Percentiles rank a stretch among this genome's conserved stretches.
Evolutionary conservation across 2,888 invertebrate genomes (phyloP).

Genomic region (Callyntrura sp.): DNA sequence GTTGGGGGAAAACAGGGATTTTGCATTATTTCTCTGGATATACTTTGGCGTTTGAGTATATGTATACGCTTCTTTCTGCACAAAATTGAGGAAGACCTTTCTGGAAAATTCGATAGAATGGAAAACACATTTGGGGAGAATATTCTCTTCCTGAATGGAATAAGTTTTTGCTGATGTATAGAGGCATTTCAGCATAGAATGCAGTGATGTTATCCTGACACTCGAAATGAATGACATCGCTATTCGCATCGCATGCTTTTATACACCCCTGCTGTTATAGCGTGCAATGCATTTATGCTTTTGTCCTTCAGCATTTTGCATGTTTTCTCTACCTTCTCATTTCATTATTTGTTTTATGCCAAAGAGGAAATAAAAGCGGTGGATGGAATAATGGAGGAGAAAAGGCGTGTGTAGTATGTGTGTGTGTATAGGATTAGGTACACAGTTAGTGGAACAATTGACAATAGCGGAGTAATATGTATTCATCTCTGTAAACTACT

Average conservation of each 20-base stretch:
- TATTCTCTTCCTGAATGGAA: slow-evolving; percentile 1
- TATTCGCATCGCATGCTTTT: slow-evolving; percentile 12
- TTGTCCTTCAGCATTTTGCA: not conserved
- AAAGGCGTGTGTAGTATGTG: not conserved
- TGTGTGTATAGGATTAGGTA: not conserved
- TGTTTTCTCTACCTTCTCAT: slow-evolving; percentile 18
- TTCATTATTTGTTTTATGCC: slow-evolving; percentile 22
- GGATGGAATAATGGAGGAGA: slow-evolving; percentile 2
- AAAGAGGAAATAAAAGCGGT: slow-evolving; percentile 1
- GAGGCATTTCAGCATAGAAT: slow-evolving; percentile 41
- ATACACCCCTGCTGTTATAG: not conserved
- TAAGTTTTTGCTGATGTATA: slow-evolving; percentile 28
- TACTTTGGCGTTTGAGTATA: too few relatives aligned
- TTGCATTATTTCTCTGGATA: not conserved
- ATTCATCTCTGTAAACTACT: not conserved
- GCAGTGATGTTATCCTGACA: slow-evolving; percentile 49
- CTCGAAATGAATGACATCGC: slow-evolving; percentile 57
- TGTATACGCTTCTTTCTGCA: not conserved
- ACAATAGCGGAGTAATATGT: too few relatives aligned
- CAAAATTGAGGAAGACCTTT: slow-evolving; percentile 13
- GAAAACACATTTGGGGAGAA: slow-evolving; percentile 30
- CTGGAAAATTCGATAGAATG: slow-evolving; percentile 18
- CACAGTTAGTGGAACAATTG: too few relatives aligned
- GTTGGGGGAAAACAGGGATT: slow-evolving; percentile 51
- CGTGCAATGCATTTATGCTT: slow-evolving; percentile 20